phyloP scores from a whole-genome alignment of 2,113 vertebrate species.

The Jaculus jaculus region DNA sequence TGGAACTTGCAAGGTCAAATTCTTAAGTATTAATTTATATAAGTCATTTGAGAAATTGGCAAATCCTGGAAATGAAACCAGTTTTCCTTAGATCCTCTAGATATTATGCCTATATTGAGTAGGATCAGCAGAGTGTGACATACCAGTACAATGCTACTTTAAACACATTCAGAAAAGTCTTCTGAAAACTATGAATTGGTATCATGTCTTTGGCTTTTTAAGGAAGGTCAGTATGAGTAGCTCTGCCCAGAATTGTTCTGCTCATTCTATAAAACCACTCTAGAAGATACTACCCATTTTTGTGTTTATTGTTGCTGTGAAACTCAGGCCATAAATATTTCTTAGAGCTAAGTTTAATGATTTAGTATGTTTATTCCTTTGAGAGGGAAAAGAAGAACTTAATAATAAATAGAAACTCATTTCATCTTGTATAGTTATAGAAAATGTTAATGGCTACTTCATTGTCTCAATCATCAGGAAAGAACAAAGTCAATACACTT shows the following conservation, averaged over 20 bases:
- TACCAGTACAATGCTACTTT: neutral
- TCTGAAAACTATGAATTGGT: slow-evolving; percentile 12
- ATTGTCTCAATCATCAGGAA: neutral
- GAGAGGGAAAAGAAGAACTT: neutral
- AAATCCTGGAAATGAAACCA: neutral
- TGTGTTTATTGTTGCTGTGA: slow-evolving; percentile 51
- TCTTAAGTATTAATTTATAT: neutral
- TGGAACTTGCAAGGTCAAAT: too few species aligned
- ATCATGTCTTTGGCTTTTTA: slow-evolving; percentile 55
- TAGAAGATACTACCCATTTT: slow-evolving; percentile 53
- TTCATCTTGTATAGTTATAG: slow-evolving; percentile 14
- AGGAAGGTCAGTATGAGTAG: slow-evolving; percentile 50
- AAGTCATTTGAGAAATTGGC: neutral
- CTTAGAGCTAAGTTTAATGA: slow-evolving; percentile 50
- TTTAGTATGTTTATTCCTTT: slow-evolving; percentile 49
- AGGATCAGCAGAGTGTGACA: slow-evolving; percentile 29
- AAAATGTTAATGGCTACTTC: slow-evolving; percentile 18
- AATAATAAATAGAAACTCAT: slow-evolving; percentile 51
- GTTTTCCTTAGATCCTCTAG: neutral
- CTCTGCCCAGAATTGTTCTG: slow-evolving; percentile 1
- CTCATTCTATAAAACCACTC: slow-evolving; percentile 45
- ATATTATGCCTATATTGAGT: neutral
- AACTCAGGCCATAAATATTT: slow-evolving; percentile 54
- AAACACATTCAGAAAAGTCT: neutral
- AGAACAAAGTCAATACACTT: neutral